Evolutionary conservation across 92 coral and sea anemone species (phyloP).

Genomic region (Umimayanthus chanpuru): DNA sequence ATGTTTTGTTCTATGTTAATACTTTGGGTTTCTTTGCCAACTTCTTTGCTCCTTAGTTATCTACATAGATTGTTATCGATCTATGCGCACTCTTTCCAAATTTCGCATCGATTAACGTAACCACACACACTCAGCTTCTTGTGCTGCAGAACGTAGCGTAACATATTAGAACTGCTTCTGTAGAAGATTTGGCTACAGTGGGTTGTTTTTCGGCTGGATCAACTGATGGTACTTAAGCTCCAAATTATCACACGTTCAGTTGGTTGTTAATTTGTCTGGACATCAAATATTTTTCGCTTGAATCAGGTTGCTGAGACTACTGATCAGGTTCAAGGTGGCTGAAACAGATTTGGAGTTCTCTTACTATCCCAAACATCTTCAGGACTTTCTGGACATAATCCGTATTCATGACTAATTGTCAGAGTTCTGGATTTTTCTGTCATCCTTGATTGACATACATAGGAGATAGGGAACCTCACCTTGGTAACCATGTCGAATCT

Average conservation of each 20-base stretch:
- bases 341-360: slow-evolving; percentile 68
- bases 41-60: slow-evolving; percentile 39
- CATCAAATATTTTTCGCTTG: slow-evolving; percentile 52
- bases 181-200: slow-evolving; percentile 30
- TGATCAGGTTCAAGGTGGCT: slow-evolving; percentile 64
- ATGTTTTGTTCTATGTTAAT: slow-evolving; percentile 28
- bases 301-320: slow-evolving; percentile 48
- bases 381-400: no score
- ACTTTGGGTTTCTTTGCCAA: slow-evolving; percentile 26
- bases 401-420: no score
- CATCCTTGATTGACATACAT: no score
- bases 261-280: slow-evolving; percentile 53
- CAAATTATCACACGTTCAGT: slow-evolving; percentile 56
- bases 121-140: slow-evolving; percentile 32
- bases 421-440: no score
- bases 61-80: slow-evolving; percentile 18
- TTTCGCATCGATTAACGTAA: slow-evolving; percentile 7
- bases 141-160: no score
- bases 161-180: no score
- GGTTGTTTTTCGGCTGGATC: slow-evolving; percentile 48
- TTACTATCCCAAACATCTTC: slow-evolving; percentile 59
- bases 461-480: no score
- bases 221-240: slow-evolving; percentile 49
- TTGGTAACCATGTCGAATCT: no score
- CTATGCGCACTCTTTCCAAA: slow-evolving; percentile 29